Base-by-base conservation (phyloP, 2,888 invertebrate genomes). In the Torymus texanus region DNA sequence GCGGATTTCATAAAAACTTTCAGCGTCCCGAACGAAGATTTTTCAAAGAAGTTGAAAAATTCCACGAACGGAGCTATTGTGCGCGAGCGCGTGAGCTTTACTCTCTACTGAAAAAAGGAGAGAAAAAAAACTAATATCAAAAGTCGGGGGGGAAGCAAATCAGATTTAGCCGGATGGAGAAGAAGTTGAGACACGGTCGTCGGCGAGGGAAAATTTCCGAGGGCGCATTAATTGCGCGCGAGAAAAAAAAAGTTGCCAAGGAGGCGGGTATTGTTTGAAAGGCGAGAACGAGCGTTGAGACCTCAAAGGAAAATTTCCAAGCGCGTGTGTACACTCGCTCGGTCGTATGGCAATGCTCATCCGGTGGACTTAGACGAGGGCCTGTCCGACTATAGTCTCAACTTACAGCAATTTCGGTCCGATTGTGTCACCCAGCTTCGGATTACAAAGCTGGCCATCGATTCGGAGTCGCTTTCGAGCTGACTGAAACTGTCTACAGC, bases 361-460 rank as follows among this genome's bases (percentile, higher is more conserved):
- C 51, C 63, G 55, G 50, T 13, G 55, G 55, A 18, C 55, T 55
- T 13, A 14, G 67, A 56, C 29, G 8, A 2, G 21, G 41, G 41
- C 0, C 11, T 56, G 16, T 10, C 16, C 11, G 51, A 16, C 4
- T 55, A 21, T 55, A 21, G 50, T 74, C 65, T 75, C 65, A 55
- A 59, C 55, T 79, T 79, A 70, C 70, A 55, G 63, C 65, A 59
- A 70, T 74, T 75, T 75, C 51, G 55, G n/a, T 66, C 59, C 72
- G 41, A 72, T 79, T n/a, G 53, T 65, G 66, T 66, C 77, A 29
- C n/a, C 55, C 53, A 53, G 74, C 70, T 70, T 79, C 70, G 58
- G 53, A 79, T 79, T 79, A 73, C 79, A 79, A 75, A 68, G 41
- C 56, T 59, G 14, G 0, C 8, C 18, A 73, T 79, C 65, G 70